phyloP scores from a whole-genome alignment of 2,797 vertebrate genomes.

The Linurgus olivaceus region DNA sequence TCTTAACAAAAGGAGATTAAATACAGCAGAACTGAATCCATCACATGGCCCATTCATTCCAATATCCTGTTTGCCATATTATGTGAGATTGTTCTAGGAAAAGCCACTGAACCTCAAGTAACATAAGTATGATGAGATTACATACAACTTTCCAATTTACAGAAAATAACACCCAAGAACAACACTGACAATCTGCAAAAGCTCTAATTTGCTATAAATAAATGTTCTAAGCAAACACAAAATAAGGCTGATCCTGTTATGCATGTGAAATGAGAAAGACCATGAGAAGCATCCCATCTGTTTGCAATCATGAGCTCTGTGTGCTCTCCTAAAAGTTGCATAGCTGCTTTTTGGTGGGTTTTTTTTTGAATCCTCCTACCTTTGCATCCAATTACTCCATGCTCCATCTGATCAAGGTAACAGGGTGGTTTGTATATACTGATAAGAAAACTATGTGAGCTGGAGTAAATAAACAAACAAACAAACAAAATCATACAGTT shows the following conservation, averaged over 20 bases:
- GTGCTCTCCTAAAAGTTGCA: background rate
- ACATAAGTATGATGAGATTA: background rate
- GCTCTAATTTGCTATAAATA: conserved; percentile 36
- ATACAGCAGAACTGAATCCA: background rate
- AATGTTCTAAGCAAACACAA: conserved; percentile 23
- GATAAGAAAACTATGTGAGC: background rate
- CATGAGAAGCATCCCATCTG: background rate
- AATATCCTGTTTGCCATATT: background rate
- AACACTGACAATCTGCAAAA: background rate
- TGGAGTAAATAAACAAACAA: background rate
- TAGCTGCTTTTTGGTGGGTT: background rate
- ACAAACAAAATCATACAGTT: background rate
- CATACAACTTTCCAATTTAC: conserved; percentile 30
- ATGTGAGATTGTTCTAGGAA: background rate
- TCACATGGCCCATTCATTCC: background rate
- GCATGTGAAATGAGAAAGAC: background rate
- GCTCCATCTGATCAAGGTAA: background rate
- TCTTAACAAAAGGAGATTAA: background rate
- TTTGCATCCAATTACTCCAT: background rate
- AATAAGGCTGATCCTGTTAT: background rate
- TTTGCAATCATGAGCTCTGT: background rate
- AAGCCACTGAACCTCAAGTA: background rate
- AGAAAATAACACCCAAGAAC: background rate
- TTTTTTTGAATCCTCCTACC: background rate
- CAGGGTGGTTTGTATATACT: background rate